phyloP scores from a whole-genome alignment of 1,140 invertebrate species.

The Drosophila mayri region DNA sequence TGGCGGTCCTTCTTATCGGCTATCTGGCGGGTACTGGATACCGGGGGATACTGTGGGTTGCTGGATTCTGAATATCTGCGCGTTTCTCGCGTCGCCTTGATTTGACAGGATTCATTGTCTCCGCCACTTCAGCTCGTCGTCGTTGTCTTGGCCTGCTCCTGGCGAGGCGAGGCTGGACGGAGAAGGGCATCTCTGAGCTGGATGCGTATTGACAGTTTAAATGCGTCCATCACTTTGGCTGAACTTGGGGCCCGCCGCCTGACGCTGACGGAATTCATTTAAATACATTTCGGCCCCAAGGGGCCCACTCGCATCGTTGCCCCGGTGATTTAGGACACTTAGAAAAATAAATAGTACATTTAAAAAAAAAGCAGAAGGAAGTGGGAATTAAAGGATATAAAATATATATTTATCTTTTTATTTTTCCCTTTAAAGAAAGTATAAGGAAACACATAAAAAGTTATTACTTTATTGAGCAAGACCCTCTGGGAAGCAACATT shows the following conservation, averaged over 20 bases:
- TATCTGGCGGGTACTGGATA: constrained; percentile 22
- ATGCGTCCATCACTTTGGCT: constrained; percentile 80
- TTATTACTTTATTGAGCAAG: too few species aligned
- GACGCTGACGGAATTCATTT: constrained; percentile 82
- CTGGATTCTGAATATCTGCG: constrained; percentile 32
- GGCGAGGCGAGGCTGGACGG: background rate
- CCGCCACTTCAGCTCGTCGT: constrained; percentile 61
- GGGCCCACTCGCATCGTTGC: constrained; percentile 36
- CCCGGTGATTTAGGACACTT: constrained; percentile 35
- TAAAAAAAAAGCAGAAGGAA: background rate
- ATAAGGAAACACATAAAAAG: too few species aligned
- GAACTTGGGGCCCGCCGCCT: constrained; percentile 12
- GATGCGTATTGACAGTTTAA: constrained; percentile 84
- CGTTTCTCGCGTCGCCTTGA: constrained; percentile 60
- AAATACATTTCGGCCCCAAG: constrained; percentile 80
- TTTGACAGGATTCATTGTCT: constrained; percentile 83
- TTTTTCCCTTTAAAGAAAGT: too few species aligned
- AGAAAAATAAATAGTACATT: background rate
- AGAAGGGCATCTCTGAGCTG: constrained; percentile 53
- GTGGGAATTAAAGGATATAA: background rate
- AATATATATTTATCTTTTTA: too few species aligned
- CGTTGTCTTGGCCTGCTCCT: constrained; percentile 13
- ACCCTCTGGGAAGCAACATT: too few species aligned
- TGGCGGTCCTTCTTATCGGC: constrained; percentile 25
- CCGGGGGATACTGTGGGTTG: background rate